Evolutionary conservation across 2,888 invertebrate species (phyloP), one percentile per base, ranked within the genome.

Genomic region (Pollenia labialis): DNA sequence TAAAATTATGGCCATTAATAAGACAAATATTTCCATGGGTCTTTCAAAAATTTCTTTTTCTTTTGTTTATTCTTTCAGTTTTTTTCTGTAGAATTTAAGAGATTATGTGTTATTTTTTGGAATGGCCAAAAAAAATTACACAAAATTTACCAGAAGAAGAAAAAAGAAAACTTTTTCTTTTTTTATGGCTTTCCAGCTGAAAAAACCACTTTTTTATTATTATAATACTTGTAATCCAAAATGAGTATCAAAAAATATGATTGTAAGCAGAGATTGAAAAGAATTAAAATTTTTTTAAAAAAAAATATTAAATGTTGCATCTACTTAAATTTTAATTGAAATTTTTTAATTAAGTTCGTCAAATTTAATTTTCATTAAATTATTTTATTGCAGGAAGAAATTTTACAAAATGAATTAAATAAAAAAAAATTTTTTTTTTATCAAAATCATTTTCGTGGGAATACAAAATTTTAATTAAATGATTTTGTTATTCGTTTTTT

Each of bases 111-210:
- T 14, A n/a, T 76, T 62, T 64, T 42, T 46, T 23, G 16, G 10
- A 72, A 56, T 58, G 48, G 52, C 64, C 66, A 66, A 56, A 66
- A 32, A 72, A 74, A 74, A 81, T 64, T 81, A 56, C 9, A 60
- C 18, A 71, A 23, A 71, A 79, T 64, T 48, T 40, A 44, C n/a
- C 23, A 16, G 18, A 69, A 40, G n/a, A 40, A 16, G 9, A 64
- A 50, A 16, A 54, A 80, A 54, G 2, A 66, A 74, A 81, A 81
- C 74, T 81, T 81, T 81, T 81, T 68, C 74, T 81, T 75, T 81
- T 18, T 80, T 69, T 71, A 68, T 75, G n/a, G 23, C 14, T 81
- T 75, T 81, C 18, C 48, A 74, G 23, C 62, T 74, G 54, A 56
- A 77, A 56, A 68, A 77, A 48, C 23, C 23, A 81, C 48, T 56